Base-by-base conservation (phyloP, 2,888 invertebrate species). In the Thecophora atra region DNA sequence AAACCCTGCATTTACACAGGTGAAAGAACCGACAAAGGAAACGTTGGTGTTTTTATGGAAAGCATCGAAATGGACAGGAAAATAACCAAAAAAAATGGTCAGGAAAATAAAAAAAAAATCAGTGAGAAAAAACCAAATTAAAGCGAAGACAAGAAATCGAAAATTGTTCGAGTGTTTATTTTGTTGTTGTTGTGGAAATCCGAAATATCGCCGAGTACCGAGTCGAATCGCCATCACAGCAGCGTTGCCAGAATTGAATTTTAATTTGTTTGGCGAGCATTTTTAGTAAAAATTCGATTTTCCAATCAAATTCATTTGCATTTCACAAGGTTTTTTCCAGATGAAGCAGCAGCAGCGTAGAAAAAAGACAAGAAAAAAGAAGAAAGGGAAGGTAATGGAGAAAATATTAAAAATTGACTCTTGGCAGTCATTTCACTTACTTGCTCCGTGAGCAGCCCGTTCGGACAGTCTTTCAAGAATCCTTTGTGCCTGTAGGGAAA, bases 401-500 rank as follows among this genome's bases (percentile, higher is more conserved):
- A n/a, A 54, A 62, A 73, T 58, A 51, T 19, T 42, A 30, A 3
- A 42, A 56, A 65, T 44, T 11, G 54, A 3, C 24, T 21, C n/a
- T 58, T 37, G 17, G 37, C 3, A 30, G 37, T 67, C n/a, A 42
- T 11, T 37, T 7, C 63, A 83, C 83, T 78, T 88, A 96, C 97
- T 91, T 96, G 96, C 88, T 97, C 97, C 76, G 97, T 97, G 72
- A 97, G 91, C 82, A 96, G 91, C 78, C 97, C 97, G 87, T 97
- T 96, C 72, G 97, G 97, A 88, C 97, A 97, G 88, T 97, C 97
- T 89, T 97, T 96, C 78, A 97, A 91, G 86, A 97, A 97, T 85
- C 97, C 97, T 91, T 97, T 97, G 89, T 97, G 96, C 96, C 96
- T 95, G 89, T n/a, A 15, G n/a, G n/a, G 52, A 24, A 24, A n/a